These are phyloP conservation scores for Crotalus tigris DNA, from an alignment of 2,113 vertebrate genomes.

Conservation along the genomic window DNA sequence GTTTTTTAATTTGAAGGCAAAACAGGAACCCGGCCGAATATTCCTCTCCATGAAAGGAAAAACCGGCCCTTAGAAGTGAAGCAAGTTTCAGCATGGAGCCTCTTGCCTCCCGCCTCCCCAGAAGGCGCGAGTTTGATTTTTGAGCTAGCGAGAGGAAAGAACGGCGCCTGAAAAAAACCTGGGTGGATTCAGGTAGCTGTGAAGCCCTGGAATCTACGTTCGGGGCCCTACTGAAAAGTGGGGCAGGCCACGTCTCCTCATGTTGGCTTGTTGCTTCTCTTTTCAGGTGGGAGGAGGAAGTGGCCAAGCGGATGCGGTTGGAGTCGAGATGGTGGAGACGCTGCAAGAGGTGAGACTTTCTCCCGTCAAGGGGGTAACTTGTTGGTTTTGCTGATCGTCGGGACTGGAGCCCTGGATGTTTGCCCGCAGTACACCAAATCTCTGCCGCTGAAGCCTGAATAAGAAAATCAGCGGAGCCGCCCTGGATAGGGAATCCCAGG, in stretches of 20 bases:
- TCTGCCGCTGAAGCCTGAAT: neutral
- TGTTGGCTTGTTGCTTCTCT: constrained; percentile 62
- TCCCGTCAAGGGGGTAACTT: neutral
- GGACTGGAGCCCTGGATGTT: no score
- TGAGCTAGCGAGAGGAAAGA: no score
- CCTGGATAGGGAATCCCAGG: neutral
- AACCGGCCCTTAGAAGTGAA: neutral
- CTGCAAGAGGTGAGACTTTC: constrained; percentile 81
- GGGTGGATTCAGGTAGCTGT: neutral
- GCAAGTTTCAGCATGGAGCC: neutral
- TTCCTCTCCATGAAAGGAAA: neutral
- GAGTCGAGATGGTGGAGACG: constrained; percentile 86
- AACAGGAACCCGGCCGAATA: no score
- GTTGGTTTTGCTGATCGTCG: neutral
- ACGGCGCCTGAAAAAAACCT: neutral
- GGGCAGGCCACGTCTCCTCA: neutral
- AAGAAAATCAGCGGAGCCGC: neutral
- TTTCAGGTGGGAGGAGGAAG: constrained; percentile 95
- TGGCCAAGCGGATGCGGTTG: constrained; percentile 83
- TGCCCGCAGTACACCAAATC: no score
- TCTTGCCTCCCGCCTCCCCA: neutral
- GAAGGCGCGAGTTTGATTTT: neutral
- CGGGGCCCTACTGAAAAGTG: neutral
- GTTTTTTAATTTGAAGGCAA: neutral
- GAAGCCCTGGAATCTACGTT: neutral